phyloP scores from a whole-genome alignment of 1,140 invertebrate genomes.

The Lepidurus arcticus region DNA sequence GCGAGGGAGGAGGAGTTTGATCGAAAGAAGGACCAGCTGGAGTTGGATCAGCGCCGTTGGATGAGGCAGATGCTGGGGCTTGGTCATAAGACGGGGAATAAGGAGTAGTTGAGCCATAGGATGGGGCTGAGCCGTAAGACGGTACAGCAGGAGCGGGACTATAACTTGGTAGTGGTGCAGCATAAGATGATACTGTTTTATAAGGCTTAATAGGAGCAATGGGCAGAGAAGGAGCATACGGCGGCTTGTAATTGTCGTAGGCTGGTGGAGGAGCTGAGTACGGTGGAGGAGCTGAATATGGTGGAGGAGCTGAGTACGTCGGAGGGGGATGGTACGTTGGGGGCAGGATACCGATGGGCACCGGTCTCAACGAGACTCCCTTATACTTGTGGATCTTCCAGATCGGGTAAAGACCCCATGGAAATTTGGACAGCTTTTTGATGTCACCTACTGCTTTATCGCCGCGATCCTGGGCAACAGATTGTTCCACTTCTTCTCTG shows the following conservation, averaged over 20 bases:
- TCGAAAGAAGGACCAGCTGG: constrained; percentile 7
- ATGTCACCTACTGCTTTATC: constrained; percentile 12
- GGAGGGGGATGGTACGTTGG: constrained; percentile 14
- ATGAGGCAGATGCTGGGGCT: neutral
- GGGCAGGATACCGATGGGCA: constrained; percentile 29
- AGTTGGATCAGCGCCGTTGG: neutral
- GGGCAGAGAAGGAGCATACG: neutral
- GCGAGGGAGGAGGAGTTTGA: neutral
- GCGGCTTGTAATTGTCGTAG: neutral
- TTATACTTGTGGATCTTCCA: constrained; percentile 34
- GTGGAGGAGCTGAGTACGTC: neutral
- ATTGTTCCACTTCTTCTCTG: neutral
- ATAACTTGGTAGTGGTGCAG: neutral
- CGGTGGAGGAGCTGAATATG: neutral
- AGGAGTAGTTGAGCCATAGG: neutral
- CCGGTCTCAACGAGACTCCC: constrained; percentile 32
- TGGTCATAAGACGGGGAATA: neutral
- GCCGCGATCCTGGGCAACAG: neutral
- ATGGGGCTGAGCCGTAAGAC: neutral
- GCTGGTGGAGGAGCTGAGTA: neutral
- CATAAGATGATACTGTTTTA: neutral
- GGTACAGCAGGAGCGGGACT: neutral
- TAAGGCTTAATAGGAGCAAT: neutral
- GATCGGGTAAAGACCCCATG: constrained; percentile 33
- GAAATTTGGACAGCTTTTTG: constrained; percentile 19